These are phyloP conservation scores for Subacronicta megacephala DNA, from an alignment of 2,888 invertebrate species.

Conservation along the genomic window DNA sequence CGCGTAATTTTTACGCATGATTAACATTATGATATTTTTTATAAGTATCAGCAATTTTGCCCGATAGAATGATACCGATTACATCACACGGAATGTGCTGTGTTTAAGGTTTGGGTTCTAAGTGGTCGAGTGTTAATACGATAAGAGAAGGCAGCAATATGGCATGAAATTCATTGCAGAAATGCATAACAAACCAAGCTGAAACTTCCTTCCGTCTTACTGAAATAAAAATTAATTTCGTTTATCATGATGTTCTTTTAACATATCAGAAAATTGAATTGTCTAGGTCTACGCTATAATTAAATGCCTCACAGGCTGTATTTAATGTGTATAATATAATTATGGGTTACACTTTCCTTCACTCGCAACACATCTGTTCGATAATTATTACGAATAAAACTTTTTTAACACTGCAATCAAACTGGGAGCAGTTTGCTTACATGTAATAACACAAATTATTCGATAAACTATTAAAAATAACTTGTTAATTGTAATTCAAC, in stretches of 20 bases:
- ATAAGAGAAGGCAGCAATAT: too few species aligned
- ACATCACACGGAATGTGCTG: too few species aligned
- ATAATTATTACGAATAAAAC: conserved; percentile 7
- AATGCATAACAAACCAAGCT: too few species aligned
- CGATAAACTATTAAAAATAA: neutral
- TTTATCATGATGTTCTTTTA: conserved; percentile 2
- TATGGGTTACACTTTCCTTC: neutral
- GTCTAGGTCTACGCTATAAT: neutral
- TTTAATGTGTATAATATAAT: too few species aligned
- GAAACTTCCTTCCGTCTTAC: too few species aligned
- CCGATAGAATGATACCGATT: too few species aligned
- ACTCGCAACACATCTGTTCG: neutral
- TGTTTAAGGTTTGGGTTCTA: too few species aligned
- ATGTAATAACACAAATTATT: conserved; percentile 18
- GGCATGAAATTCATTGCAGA: too few species aligned
- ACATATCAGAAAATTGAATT: neutral
- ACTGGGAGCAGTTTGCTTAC: conserved; percentile 7
- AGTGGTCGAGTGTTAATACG: too few species aligned
- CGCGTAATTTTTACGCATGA: too few species aligned
- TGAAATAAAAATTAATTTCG: conserved; percentile 24
- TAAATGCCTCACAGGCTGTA: neutral
- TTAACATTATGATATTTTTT: too few species aligned
- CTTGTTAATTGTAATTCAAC: conserved; percentile 1
- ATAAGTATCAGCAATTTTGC: too few species aligned
- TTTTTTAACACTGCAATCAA: conserved; percentile 7